Evolutionary conservation across 2,888 invertebrate genomes (phyloP).

Genomic region (Pyralis farinalis): DNA sequence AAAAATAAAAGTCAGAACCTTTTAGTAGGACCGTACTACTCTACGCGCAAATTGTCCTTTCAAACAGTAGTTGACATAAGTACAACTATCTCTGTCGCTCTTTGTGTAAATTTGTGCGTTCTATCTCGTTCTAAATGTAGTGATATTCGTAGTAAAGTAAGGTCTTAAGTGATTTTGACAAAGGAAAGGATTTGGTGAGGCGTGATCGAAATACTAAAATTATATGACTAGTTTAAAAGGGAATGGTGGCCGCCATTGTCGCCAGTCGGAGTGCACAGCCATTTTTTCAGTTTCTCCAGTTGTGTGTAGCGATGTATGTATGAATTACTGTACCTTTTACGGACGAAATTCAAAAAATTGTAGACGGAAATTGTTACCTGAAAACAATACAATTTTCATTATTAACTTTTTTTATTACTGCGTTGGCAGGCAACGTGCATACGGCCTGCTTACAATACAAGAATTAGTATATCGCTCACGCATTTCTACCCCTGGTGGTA

Average conservation of each 20-base stretch:
- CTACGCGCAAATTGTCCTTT: slow-evolving; percentile 33
- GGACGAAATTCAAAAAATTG: too few species aligned
- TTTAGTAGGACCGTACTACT: slow-evolving; percentile 45
- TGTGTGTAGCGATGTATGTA: too few species aligned
- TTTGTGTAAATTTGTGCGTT: slow-evolving; percentile 10
- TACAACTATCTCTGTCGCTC: slow-evolving; percentile 28
- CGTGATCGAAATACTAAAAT: slow-evolving; percentile 46
- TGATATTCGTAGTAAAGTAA: slow-evolving; percentile 22
- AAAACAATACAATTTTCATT: too few species aligned
- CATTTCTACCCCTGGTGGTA: too few species aligned
- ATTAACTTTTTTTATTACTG: too few species aligned
- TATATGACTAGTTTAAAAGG: slow-evolving; percentile 31
- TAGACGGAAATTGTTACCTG: too few species aligned
- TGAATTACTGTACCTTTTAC: too few species aligned
- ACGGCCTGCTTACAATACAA: too few species aligned
- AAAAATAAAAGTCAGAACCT: slow-evolving; percentile 65
- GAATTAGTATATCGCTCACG: too few species aligned
- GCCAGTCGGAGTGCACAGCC: slow-evolving; percentile 5
- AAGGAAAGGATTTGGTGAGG: slow-evolving; percentile 42
- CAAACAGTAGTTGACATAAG: slow-evolving; percentile 17
- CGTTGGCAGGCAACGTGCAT: too few species aligned
- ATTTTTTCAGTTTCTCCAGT: slow-evolving; percentile 5
- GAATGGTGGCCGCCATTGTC: slow-evolving; percentile 24
- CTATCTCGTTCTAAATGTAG: slow-evolving; percentile 22
- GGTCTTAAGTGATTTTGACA: slow-evolving; percentile 44